Percentiles rank a stretch among this genome's conserved stretches.
These are phyloP conservation scores for Acanthoscelides obtectus DNA, from an alignment of 2,888 invertebrate genomes.

Conservation along the genomic window DNA sequence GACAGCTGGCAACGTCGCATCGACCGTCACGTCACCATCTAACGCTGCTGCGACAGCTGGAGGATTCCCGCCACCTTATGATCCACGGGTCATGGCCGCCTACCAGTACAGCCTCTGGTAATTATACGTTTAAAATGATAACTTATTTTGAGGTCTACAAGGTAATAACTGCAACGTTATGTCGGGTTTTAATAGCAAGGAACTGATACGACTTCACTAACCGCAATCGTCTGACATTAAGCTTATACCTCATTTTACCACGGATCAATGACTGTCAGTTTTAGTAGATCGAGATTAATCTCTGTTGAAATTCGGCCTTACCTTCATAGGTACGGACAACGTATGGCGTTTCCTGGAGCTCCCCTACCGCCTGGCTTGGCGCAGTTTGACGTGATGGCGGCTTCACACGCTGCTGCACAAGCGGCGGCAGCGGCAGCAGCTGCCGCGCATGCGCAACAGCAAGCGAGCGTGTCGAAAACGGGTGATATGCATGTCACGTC, in stretches of 20 bases:
- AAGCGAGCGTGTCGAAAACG: neutral
- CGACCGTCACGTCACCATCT: conserved; percentile 18
- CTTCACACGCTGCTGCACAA: conserved; percentile 4
- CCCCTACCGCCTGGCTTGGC: neutral
- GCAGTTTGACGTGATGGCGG: conserved; percentile 29
- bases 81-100: conserved; percentile 44
- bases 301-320: neutral
- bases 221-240: too few species aligned
- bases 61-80: conserved; percentile 41
- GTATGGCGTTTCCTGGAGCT: conserved; percentile 31
- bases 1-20: neutral
- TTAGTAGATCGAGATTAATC: too few species aligned
- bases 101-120: conserved; percentile 40
- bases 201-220: too few species aligned
- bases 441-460: neutral
- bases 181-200: too few species aligned
- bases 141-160: too few species aligned
- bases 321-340: conserved; percentile 22
- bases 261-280: too few species aligned
- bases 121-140: too few species aligned
- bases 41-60: conserved; percentile 25
- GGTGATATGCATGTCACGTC: neutral
- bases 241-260: too few species aligned
- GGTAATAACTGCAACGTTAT: too few species aligned
- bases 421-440: neutral